These are phyloP conservation scores for Polietes domitor DNA, from an alignment of 2,888 invertebrate species.

Conservation along the genomic window DNA sequence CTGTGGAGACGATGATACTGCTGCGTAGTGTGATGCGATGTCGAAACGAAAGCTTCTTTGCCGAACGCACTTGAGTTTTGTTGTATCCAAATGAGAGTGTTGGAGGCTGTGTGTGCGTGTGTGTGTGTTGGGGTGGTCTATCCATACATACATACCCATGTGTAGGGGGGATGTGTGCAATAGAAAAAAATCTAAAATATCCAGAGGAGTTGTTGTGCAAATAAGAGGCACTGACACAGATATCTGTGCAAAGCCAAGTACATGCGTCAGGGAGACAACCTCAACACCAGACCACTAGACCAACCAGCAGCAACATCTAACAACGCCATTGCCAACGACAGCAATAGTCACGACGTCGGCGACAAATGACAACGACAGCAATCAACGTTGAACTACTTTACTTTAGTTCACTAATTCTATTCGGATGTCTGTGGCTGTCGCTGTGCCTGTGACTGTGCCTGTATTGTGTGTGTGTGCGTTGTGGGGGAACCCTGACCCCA, in stretches of 20 bases:
- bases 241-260: not conserved
- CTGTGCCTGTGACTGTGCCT: not conserved
- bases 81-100: not conserved
- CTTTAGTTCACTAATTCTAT: constrained; percentile 34
- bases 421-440: no score
- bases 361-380: not conserved
- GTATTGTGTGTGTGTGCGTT: constrained; percentile 39
- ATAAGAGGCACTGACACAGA: constrained; percentile 44
- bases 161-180: constrained; percentile 3
- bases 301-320: not conserved
- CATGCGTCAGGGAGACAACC: not conserved
- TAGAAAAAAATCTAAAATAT: constrained; percentile 25
- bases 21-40: not conserved
- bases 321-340: constrained; percentile 2
- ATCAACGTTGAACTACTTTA: constrained; percentile 29
- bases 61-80: not conserved
- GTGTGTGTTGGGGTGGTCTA: not conserved
- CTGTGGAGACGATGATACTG: not conserved
- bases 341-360: not conserved
- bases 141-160: not conserved
- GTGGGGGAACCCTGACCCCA: constrained; percentile 64
- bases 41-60: constrained; percentile 1
- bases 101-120: not conserved
- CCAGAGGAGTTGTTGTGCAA: constrained; percentile 10
- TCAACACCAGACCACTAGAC: not conserved